phyloP scores from a whole-genome alignment of 2,888 invertebrate species.

The Dugesia japonica region DNA sequence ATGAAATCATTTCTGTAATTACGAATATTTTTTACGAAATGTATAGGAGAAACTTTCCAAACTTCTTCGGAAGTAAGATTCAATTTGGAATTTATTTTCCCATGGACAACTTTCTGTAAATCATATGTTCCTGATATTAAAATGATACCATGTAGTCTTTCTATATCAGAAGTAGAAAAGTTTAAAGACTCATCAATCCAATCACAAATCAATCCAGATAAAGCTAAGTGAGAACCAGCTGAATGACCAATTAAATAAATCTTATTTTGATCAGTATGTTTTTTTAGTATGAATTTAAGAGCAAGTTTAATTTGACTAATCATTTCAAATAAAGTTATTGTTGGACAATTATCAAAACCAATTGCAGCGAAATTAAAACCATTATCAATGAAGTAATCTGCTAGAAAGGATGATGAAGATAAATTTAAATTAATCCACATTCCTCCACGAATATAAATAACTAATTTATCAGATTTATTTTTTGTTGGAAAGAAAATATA shows the following conservation, averaged over 20 bases:
- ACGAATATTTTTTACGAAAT: neutral
- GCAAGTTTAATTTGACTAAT: neutral
- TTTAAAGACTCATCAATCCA: neutral
- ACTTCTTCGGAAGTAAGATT: neutral
- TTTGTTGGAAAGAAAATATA: neutral
- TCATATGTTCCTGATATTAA: neutral
- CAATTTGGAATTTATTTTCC: neutral
- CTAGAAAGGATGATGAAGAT: neutral
- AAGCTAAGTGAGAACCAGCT: neutral
- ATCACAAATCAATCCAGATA: neutral
- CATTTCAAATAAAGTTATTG: neutral
- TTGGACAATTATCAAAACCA: neutral
- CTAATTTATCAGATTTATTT: neutral
- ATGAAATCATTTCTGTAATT: neutral
- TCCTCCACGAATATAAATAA: neutral
- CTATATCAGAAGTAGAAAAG: neutral
- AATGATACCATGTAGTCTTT: neutral
- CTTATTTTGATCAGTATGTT: neutral
- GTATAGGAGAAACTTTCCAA: neutral
- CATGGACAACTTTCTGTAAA: neutral
- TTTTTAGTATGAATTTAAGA: neutral
- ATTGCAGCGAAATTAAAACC: neutral
- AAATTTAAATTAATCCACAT: neutral
- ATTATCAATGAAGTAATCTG: neutral
- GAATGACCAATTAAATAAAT: neutral